Percentiles rank a stretch among this genome's conserved stretches.
phyloP scores from a whole-genome alignment of 2,888 invertebrate species.

The Schrankia costaestrigalis region DNA sequence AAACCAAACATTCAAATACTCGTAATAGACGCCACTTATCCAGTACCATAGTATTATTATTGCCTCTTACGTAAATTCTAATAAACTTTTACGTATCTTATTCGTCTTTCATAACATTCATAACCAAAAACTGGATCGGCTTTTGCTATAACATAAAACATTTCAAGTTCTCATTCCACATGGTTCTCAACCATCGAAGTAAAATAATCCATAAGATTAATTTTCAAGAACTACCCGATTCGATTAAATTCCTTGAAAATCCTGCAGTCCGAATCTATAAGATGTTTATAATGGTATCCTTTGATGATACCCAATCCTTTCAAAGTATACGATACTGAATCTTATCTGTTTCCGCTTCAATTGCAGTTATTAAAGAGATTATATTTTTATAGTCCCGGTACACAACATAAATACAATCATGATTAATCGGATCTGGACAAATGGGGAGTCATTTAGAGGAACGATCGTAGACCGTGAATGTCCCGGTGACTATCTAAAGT shows the following conservation, averaged over 20 bases:
- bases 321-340: conserved; percentile 40
- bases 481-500: conserved; percentile 78
- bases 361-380: conserved; percentile 57
- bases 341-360: conserved; percentile 41
- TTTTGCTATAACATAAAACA: conserved; percentile 2
- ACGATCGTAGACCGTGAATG: conserved; percentile 68
- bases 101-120: too few relatives aligned
- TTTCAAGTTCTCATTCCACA: conserved; percentile 12
- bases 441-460: conserved; percentile 75
- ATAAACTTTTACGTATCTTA: too few relatives aligned
- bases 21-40: too few relatives aligned
- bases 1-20: too few relatives aligned
- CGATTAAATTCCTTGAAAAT: conserved; percentile 65
- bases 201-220: conserved; percentile 67
- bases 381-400: conserved; percentile 64
- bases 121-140: too few relatives aligned
- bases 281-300: conserved; percentile 57
- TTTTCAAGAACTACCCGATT: conserved; percentile 54
- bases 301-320: conserved; percentile 69
- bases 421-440: conserved; percentile 78
- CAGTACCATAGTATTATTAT: too few relatives aligned
- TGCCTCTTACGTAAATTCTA: too few relatives aligned
- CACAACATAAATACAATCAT: conserved; percentile 73
- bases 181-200: conserved; percentile 40
- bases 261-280: conserved; percentile 51